Conservation (phyloP, 2,797 vertebrate species). For the Coreius guichenoti region DNA sequence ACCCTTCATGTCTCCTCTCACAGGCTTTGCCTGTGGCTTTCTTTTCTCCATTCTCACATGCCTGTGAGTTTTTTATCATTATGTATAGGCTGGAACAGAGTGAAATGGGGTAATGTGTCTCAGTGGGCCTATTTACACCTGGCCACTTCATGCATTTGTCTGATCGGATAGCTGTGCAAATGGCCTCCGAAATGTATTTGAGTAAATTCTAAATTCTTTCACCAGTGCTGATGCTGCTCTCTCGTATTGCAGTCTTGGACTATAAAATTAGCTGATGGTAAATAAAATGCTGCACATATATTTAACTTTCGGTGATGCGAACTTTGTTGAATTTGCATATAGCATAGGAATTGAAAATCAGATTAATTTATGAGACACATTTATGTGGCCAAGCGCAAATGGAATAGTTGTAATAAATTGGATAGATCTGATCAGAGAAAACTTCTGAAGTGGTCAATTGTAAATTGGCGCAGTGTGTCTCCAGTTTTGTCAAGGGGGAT, state of each 20-base stretch:
- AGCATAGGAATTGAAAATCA: not conserved
- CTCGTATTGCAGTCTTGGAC: not conserved
- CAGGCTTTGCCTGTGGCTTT: not conserved
- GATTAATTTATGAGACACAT: not conserved
- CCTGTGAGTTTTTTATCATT: not conserved
- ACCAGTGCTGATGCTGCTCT: not conserved
- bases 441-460: too few relatives aligned
- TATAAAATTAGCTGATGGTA: not conserved
- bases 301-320: not conserved
- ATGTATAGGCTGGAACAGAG: not conserved
- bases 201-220: not conserved
- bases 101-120: not conserved
- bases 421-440: too few relatives aligned
- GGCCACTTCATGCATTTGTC: not conserved
- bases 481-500: not conserved
- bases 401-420: too few relatives aligned
- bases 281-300: not conserved
- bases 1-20: constrained; percentile 14
- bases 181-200: not conserved
- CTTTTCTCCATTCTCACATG: not conserved
- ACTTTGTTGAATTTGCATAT: not conserved
- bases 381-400: not conserved
- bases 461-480: too few relatives aligned
- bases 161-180: not conserved
- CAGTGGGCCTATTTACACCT: not conserved